Percentiles rank a stretch among this genome's conserved stretches.
Conservation (phyloP, 2,888 invertebrate genomes). For the Hydriomena furcata region DNA sequence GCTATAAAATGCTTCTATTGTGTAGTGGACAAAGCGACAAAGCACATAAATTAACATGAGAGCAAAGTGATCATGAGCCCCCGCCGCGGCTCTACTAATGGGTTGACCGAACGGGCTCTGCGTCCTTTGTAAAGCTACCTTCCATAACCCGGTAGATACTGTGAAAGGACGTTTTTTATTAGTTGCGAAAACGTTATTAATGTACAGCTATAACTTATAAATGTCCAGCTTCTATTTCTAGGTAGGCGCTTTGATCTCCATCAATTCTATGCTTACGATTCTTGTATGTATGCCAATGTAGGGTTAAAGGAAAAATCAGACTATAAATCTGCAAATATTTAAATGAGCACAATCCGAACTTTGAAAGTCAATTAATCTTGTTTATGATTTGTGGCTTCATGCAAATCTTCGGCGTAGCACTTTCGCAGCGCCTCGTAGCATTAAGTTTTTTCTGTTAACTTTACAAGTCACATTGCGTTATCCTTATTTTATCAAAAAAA, state of each 20-base stretch:
- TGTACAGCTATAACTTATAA: slow-evolving; percentile 27
- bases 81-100: slow-evolving; percentile 74
- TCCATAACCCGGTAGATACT: slow-evolving; percentile 32
- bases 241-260: background rate
- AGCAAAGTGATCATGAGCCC: slow-evolving; percentile 81
- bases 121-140: slow-evolving; percentile 36
- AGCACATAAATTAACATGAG: slow-evolving; percentile 82
- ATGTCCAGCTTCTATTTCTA: slow-evolving; percentile 1
- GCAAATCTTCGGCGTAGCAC: slow-evolving; percentile 1
- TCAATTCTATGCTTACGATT: too few relatives aligned
- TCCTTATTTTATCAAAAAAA: too few relatives aligned
- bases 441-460: background rate
- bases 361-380: too few relatives aligned
- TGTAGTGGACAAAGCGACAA: slow-evolving; percentile 73
- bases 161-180: slow-evolving; percentile 44
- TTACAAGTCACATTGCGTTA: too few relatives aligned
- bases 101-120: slow-evolving; percentile 65
- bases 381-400: background rate
- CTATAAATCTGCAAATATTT: background rate
- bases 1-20: slow-evolving; percentile 75
- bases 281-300: too few relatives aligned
- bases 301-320: background rate
- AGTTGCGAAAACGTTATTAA: slow-evolving; percentile 23
- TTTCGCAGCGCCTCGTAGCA: slow-evolving; percentile 9
- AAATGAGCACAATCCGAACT: too few relatives aligned